phyloP scores from a whole-genome alignment of 2,797 vertebrate species.

The Loris lydekkerianus region DNA sequence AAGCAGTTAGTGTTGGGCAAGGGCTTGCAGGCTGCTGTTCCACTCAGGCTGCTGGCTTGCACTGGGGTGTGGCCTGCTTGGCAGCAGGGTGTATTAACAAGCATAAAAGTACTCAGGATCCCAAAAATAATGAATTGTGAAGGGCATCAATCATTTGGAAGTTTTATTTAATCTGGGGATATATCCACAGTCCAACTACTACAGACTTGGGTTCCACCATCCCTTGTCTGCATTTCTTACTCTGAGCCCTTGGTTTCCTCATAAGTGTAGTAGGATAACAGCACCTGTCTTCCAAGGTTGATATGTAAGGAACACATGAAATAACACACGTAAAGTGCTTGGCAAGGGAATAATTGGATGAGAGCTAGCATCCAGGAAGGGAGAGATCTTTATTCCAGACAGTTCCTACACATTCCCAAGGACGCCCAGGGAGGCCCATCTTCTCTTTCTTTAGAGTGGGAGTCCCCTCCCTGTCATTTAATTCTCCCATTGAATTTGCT shows the following conservation, averaged over 20 bases:
- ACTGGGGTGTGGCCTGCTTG: conserved; percentile 12
- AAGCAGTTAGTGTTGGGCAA: conserved; percentile 67
- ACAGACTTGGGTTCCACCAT: not conserved
- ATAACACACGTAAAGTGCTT: not conserved
- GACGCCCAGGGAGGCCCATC: not conserved
- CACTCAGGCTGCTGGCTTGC: not conserved
- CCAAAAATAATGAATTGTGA: conserved; percentile 40
- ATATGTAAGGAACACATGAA: not conserved
- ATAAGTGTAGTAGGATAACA: not conserved
- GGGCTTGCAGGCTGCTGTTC: conserved; percentile 34
- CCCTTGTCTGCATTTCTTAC: not conserved
- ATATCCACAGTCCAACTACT: not conserved
- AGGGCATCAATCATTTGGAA: conserved; percentile 1
- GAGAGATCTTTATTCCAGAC: not conserved
- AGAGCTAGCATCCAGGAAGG: not conserved
- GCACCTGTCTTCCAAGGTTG: not conserved
- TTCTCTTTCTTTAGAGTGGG: not conserved
- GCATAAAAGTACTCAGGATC: not conserved
- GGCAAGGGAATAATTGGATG: not conserved
- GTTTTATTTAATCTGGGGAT: conserved; percentile 63
- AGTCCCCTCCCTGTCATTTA: not conserved
- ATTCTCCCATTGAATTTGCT: conserved; percentile 25
- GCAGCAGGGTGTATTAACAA: conserved; percentile 13
- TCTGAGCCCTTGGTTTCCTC: not conserved
- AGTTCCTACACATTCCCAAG: not conserved